These are phyloP conservation scores for Thelaira solivaga DNA, from an alignment of 2,888 invertebrate genomes.

Conservation along the genomic window DNA sequence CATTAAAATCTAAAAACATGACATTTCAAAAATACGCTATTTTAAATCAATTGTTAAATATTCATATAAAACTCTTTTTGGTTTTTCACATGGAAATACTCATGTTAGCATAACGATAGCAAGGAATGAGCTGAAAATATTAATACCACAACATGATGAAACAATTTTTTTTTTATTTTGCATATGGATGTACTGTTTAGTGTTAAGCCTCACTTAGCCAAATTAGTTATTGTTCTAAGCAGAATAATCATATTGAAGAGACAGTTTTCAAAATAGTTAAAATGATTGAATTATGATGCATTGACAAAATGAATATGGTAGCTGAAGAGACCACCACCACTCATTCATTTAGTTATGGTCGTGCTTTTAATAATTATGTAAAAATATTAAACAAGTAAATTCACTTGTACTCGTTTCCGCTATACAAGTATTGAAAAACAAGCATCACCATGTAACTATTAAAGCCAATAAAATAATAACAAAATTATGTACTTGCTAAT, in stretches of 20 bases:
- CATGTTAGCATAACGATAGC: not conserved
- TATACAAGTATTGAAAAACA: too few species aligned
- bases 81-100: not conserved
- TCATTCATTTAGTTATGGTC: too few species aligned
- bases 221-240: not conserved
- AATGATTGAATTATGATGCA: too few species aligned
- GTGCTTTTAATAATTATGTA: too few species aligned
- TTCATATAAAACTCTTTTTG: not conserved
- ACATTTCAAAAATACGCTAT: not conserved
- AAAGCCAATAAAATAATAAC: constrained; percentile 17
- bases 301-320: not conserved
- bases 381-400: too few species aligned
- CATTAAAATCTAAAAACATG: not conserved
- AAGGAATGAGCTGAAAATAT: not conserved
- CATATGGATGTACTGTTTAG: too few species aligned
- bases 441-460: too few species aligned
- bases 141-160: not conserved
- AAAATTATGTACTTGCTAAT: constrained; percentile 10
- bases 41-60: not conserved
- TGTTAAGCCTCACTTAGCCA: too few species aligned
- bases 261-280: not conserved
- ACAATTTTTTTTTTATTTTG: not conserved
- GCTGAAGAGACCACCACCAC: too few species aligned
- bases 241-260: constrained; percentile 19
- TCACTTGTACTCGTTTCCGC: too few species aligned